These are phyloP conservation scores for Macaria liturata DNA, from an alignment of 2,888 invertebrate species.

Conservation along the genomic window DNA sequence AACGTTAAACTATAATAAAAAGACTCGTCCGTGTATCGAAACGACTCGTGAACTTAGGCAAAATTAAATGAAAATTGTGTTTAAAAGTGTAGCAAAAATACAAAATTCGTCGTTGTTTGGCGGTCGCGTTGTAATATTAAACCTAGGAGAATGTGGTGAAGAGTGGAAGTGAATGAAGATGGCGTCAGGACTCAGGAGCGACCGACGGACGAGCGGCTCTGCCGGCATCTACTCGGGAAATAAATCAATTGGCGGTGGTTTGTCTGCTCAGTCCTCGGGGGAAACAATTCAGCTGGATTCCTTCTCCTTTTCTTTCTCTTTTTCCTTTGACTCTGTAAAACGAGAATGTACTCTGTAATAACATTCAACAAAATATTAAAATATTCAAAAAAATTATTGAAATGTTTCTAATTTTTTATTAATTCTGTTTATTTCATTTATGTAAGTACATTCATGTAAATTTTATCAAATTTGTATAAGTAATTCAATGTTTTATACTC, in stretches of 20 bases:
- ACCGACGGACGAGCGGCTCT: slow-evolving; percentile 65
- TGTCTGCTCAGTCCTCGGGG: slow-evolving; percentile 71
- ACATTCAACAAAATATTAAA: too few species aligned
- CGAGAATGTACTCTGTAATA: slow-evolving; percentile 1
- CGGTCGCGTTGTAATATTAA: slow-evolving; percentile 58
- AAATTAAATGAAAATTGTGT: slow-evolving; percentile 67
- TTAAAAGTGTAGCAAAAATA: slow-evolving; percentile 43
- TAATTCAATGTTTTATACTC: too few species aligned
- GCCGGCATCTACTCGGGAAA: slow-evolving; percentile 70
- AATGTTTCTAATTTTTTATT: too few species aligned
- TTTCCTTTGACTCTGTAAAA: slow-evolving; percentile 87
- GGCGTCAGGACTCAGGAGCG: too few species aligned
- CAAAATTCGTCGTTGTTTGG: slow-evolving; percentile 69
- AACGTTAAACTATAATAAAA: slow-evolving; percentile 77
- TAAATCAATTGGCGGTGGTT: slow-evolving; percentile 82
- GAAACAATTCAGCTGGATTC: slow-evolving; percentile 86
- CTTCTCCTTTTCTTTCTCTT: slow-evolving; percentile 87
- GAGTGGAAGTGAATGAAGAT: slow-evolving; percentile 61
- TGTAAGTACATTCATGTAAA: too few species aligned
- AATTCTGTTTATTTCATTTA: too few species aligned
- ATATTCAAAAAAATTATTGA: too few species aligned
- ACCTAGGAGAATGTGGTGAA: slow-evolving; percentile 56
- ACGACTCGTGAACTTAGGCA: slow-evolving; percentile 74
- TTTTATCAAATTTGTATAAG: too few species aligned
- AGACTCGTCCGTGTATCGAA: slow-evolving; percentile 65